These are phyloP conservation scores for Eptesicus fuscus DNA, from an alignment of 2,113 vertebrate species.

Conservation along the genomic window DNA sequence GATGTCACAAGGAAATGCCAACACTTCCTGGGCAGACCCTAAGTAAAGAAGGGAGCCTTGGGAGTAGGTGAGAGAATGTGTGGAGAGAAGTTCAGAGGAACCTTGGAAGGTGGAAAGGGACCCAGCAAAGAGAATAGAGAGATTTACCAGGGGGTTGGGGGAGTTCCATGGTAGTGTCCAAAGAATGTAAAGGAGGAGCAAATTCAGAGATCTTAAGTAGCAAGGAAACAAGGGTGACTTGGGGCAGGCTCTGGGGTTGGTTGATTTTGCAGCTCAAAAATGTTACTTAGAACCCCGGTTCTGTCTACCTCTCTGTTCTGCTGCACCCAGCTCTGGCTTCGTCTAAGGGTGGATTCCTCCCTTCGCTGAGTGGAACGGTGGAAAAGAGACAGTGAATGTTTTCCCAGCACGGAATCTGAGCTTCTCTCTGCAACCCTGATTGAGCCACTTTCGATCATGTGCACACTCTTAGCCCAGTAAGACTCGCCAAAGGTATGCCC, in stretches of 20 bases:
- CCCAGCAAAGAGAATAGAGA: background rate
- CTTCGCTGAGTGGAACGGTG: background rate
- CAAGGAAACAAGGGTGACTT: background rate
- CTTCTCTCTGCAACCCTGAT: background rate
- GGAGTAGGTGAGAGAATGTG: background rate
- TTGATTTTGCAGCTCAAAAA: background rate
- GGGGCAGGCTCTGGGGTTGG: background rate
- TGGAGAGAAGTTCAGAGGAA: background rate
- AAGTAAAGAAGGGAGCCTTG: background rate
- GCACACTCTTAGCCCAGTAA: background rate
- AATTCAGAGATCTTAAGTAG: background rate
- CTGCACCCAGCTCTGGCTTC: background rate
- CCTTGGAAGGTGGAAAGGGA: background rate
- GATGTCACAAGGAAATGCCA: background rate
- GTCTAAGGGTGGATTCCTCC: background rate
- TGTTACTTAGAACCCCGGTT: background rate
- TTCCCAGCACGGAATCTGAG: background rate
- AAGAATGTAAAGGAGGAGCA: background rate
- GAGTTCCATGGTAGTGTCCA: background rate
- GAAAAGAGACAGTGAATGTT: background rate
- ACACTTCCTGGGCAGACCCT: background rate
- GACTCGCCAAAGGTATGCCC: background rate
- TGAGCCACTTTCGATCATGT: background rate
- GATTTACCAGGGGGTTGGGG: background rate
- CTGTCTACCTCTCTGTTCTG: background rate